These are phyloP conservation scores for Thalassoma bifasciatum DNA, from an alignment of 2,113 vertebrate species.

Conservation along the genomic window DNA sequence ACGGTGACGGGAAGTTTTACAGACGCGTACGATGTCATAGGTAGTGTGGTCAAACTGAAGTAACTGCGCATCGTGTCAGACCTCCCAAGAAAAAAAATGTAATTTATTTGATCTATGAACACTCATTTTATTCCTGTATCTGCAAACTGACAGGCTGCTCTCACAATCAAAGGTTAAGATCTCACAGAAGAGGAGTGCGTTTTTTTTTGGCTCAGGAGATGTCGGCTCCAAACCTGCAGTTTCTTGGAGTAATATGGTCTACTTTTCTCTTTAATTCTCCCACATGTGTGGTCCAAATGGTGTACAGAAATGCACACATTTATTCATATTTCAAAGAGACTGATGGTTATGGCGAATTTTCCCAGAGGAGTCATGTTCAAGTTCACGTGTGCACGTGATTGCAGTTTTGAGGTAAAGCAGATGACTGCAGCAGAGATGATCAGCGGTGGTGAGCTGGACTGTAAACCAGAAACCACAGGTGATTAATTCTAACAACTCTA, in stretches of 20 bases:
- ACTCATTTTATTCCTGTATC: not conserved
- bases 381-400: conserved; percentile 11
- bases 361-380: conserved; percentile 3
- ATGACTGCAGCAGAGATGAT: conserved; percentile 26
- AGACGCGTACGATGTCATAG: not conserved
- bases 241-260: not conserved
- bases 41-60: no score
- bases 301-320: conserved; percentile 19
- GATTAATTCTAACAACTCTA: conserved; percentile 3
- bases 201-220: conserved; percentile 7
- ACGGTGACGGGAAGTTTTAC: no score
- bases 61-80: not conserved
- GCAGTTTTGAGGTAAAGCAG: conserved; percentile 28
- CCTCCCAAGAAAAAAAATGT: not conserved
- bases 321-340: conserved; percentile 3
- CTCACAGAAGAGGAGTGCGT: not conserved
- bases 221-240: not conserved
- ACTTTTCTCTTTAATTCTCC: not conserved
- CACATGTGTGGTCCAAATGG: conserved; percentile 29
- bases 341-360: not conserved
- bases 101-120: not conserved
- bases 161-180: not conserved
- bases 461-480: conserved; percentile 35
- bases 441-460: conserved; percentile 14
- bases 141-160: not conserved